Base-by-base conservation (phyloP, 2,888 invertebrate genomes). In the Hemaris fuciformis region DNA sequence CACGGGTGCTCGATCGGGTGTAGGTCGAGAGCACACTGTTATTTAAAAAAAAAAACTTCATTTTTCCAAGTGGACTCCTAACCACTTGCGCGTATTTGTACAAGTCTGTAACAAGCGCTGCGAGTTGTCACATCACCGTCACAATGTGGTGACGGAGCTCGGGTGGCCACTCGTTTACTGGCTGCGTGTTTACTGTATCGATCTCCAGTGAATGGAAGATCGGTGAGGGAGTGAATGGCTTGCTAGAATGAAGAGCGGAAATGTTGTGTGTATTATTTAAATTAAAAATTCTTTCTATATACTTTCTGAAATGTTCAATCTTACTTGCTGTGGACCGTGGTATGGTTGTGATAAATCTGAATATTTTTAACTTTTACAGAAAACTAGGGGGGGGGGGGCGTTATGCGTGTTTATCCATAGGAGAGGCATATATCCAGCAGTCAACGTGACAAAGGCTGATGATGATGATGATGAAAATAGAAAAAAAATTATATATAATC, bases 41-140 rank as follows among this genome's bases (percentile, higher is more conserved):
- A 53, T 60, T 60, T 48, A 25, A 38, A 41, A 38, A 38, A n/a
- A 53, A 53, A 60, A 60, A 48, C 23, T 41, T 41, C 15, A 53
- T 53, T 41, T 57, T 53, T 53, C 41, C 38, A 41, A 48, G 60
- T 18, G 27, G 25, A 60, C 18, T 46, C n/a, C 34, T 60, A 41
- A 60, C 59, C 59, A 59, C 59, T 46, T 23, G 59, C 23, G 53
- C 20, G 41, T 60, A 53, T 60, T 60, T 60, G 48, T 53, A 22
- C 13, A 53, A 53, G 60, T 18, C 38, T 25, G 60, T 60, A 60
- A 60, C 60, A 41, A 53, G 48, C 27, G 41, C 23, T 15, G 18
- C 23, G 31, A 59, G 15, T 53, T 53, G 25, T 18, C 53, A 60
- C 25, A 18, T 57, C 57, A 57, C 60, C 18, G 53, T 41, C 25